phyloP scores from a whole-genome alignment of 2,113 vertebrate genomes.

The Petrocephalus zakoni region DNA sequence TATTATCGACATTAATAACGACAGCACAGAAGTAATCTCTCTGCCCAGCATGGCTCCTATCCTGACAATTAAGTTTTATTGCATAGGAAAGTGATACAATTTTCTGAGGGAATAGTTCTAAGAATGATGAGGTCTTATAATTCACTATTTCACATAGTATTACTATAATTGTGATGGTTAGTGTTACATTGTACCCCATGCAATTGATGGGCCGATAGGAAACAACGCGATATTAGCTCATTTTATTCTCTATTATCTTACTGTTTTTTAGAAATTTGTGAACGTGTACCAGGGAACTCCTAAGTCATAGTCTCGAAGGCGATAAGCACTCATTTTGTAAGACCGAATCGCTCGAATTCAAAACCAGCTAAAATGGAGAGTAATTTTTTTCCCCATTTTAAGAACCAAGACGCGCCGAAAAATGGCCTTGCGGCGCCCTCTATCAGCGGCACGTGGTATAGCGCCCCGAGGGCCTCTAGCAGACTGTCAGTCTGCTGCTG shows the following conservation, averaged over 20 bases:
- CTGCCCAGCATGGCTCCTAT: conserved; percentile 55
- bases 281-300: conserved; percentile 19
- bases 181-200: conserved; percentile 49
- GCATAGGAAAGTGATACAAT: conserved; percentile 43
- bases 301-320: conserved; percentile 25
- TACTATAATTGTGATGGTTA: conserved; percentile 43
- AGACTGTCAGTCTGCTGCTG: conserved; percentile 51
- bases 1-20: conserved; percentile 18
- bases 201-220: conserved; percentile 14
- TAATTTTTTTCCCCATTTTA: conserved; percentile 19
- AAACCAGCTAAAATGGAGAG: conserved; percentile 60
- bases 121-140: conserved; percentile 58
- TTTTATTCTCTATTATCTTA: conserved; percentile 1
- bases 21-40: conserved; percentile 31
- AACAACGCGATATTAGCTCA: neutral
- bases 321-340: conserved; percentile 56
- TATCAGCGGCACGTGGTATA: conserved; percentile 69
- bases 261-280: neutral
- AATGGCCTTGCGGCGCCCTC: conserved; percentile 80
- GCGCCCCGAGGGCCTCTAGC: conserved; percentile 49
- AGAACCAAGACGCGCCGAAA: conserved; percentile 41
- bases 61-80: conserved; percentile 64
- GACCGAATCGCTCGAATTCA: conserved; percentile 10
- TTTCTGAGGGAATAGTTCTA: conserved; percentile 41
- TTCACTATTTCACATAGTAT: conserved; percentile 47